Base-by-base conservation (phyloP, 92 coral and sea anemone genomes). In the Isaurus tuberculatus region DNA sequence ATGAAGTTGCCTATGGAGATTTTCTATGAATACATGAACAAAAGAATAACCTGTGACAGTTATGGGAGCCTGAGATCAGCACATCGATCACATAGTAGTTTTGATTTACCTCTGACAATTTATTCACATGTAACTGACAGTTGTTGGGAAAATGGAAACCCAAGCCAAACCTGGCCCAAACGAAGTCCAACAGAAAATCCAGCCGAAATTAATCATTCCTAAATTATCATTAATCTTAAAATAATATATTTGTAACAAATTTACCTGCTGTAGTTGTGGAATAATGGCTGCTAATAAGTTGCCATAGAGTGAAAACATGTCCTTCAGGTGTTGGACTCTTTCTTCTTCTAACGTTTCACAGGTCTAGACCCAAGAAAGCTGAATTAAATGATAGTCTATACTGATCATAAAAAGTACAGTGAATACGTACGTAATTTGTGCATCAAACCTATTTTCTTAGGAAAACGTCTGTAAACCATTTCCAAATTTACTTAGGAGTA, bases 231-330 rank as follows among this genome's bases (percentile, higher is more conserved):
- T n/a, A n/a, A 2, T 4, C 29, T 4, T 11, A 40, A 44, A 19
- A 15, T 15, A 10, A 31, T 1, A 44, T 14, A 70, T 1, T 36
- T 42, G 17, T n/a, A 0, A 10, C 40, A 7, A 19, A 29, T 84
- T 65, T 72, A 94, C 99, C 91, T 96, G 99, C 72, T 94, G 97
- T 27, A 96, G 78, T 84, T 96, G 97, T 51, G 99, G 99, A 11
- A 92, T 78, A 17, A 87, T 88, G 60, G 98, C 98, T 5, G 95
- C 91, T 53, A 97, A 88, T 90, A 94, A 87, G 89, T 97, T 95
- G 63, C 93, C 78, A 79, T 96, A 96, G 44, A 94, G 85, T 0
- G 92, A 90, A 33, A 91, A 92, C 83, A 91, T 85, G 70, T 94
- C 99, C 68, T 91, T 92, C 43, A 96, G 77, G 80, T 94, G 93